These are phyloP conservation scores for Arenaria interpres DNA, from an alignment of 2,113 vertebrate species.

Conservation along the genomic window DNA sequence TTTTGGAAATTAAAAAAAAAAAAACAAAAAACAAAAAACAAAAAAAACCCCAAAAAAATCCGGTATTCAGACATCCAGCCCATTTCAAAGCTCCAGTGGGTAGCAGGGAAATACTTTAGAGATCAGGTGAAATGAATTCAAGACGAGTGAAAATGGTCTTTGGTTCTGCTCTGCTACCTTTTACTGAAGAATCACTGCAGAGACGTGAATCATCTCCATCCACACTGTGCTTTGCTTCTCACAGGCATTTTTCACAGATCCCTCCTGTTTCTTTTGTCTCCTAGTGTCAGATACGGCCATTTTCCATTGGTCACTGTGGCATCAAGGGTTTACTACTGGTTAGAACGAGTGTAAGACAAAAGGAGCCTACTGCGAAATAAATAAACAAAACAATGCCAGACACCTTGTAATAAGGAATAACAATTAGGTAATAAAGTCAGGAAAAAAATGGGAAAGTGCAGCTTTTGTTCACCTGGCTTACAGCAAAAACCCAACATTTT, in stretches of 20 bases:
- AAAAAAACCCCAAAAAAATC: neutral
- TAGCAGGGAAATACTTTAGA: constrained; percentile 34
- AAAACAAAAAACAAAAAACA: neutral
- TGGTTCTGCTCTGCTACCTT: constrained; percentile 66
- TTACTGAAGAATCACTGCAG: constrained; percentile 58
- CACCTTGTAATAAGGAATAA: neutral
- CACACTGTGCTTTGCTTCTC: neutral
- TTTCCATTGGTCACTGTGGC: neutral
- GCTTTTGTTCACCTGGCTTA: constrained; percentile 5
- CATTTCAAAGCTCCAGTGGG: constrained; percentile 19
- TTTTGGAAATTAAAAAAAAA: neutral
- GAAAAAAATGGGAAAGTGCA: neutral
- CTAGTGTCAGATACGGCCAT: neutral
- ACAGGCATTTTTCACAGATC: constrained; percentile 55
- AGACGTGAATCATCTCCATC: constrained; percentile 48
- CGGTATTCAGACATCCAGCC: neutral
- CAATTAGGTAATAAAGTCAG: neutral
- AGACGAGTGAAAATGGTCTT: constrained; percentile 58
- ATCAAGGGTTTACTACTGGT: neutral
- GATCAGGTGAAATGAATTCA: constrained; percentile 63
- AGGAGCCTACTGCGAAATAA: neutral
- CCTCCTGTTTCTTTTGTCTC: constrained; percentile 33
- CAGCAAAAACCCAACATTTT: neutral
- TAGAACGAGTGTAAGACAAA: neutral
- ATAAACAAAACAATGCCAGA: neutral